Percentiles rank a stretch among this genome's conserved stretches.
Evolutionary conservation across 1,140 invertebrate genomes (phyloP).

Genomic region (Drosophila ogumai): DNA sequence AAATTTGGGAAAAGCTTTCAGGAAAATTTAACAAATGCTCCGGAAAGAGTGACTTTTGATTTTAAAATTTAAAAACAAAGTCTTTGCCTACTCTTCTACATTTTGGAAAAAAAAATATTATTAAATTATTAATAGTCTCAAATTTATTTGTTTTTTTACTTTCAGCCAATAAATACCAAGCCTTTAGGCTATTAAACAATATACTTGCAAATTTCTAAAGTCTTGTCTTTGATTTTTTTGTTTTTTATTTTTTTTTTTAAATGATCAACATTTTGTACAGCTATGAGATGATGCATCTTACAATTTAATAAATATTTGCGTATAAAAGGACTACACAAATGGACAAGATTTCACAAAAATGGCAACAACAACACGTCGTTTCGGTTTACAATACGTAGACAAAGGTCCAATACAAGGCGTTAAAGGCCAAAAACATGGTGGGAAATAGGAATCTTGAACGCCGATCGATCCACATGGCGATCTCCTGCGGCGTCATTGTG

Average conservation of each 20-base stretch:
- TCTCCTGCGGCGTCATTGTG: slow-evolving; percentile 94
- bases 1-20: not conserved
- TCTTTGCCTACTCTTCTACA: not conserved
- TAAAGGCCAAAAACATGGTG: slow-evolving; percentile 91
- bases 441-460: slow-evolving; percentile 92
- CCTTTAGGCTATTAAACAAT: not conserved
- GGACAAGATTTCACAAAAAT: slow-evolving; percentile 66
- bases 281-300: slow-evolving; percentile 62
- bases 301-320: slow-evolving; percentile 51
- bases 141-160: too few species aligned
- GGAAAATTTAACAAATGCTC: not conserved
- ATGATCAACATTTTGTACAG: slow-evolving; percentile 51
- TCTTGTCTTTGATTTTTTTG: not conserved
- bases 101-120: too few species aligned
- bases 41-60: not conserved
- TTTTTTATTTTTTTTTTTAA: slow-evolving; percentile 44
- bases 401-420: slow-evolving; percentile 94
- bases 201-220: not conserved
- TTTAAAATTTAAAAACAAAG: not conserved
- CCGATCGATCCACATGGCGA: slow-evolving; percentile 93
- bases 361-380: slow-evolving; percentile 21
- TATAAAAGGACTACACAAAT: slow-evolving; percentile 51
- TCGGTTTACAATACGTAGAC: slow-evolving; percentile 85
- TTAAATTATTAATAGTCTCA: too few species aligned
- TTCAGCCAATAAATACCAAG: too few species aligned